A percentile compares a stretch with the other conserved stretches of the same genome.
Evolutionary conservation across 2,888 invertebrate species (phyloP).

Genomic region (Nysson spinosus): DNA sequence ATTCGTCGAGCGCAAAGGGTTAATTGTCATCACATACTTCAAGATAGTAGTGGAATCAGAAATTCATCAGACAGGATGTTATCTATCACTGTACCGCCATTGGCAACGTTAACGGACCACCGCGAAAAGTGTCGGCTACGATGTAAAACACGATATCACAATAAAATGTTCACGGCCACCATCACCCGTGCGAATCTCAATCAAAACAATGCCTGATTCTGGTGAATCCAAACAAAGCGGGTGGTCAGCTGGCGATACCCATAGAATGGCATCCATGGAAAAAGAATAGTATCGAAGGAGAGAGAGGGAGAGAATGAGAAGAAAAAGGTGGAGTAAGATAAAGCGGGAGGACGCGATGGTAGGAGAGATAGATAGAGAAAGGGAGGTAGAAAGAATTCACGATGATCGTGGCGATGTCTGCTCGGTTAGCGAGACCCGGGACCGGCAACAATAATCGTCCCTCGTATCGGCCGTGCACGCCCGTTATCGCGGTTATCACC

Average conservation of each 20-base stretch:
- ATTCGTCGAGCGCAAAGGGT: no score
- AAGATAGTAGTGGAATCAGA: no score
- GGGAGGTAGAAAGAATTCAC: constrained; percentile 56
- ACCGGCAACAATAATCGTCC: constrained; percentile 75
- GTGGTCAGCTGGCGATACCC: neutral
- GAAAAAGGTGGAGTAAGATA: neutral
- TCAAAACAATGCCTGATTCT: no score
- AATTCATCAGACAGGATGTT: no score
- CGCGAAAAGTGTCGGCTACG: no score
- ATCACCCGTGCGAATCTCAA: no score
- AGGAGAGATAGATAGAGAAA: constrained; percentile 1
- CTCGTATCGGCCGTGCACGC: constrained; percentile 73
- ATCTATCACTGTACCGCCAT: no score
- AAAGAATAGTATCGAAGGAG: neutral
- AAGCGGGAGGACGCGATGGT: neutral
- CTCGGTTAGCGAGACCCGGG: constrained; percentile 55
- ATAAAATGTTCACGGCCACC: no score
- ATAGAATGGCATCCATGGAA: constrained; percentile 14
- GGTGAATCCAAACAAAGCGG: constrained; percentile 3
- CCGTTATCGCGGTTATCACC: constrained; percentile 76
- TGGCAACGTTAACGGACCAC: no score
- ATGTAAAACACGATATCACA: no score
- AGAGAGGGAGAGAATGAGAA: neutral
- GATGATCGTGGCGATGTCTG: constrained; percentile 72
- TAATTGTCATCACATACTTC: no score